Evolutionary conservation across 2,113 vertebrate genomes (phyloP).

Genomic region (Oxyruncus cristatus): DNA sequence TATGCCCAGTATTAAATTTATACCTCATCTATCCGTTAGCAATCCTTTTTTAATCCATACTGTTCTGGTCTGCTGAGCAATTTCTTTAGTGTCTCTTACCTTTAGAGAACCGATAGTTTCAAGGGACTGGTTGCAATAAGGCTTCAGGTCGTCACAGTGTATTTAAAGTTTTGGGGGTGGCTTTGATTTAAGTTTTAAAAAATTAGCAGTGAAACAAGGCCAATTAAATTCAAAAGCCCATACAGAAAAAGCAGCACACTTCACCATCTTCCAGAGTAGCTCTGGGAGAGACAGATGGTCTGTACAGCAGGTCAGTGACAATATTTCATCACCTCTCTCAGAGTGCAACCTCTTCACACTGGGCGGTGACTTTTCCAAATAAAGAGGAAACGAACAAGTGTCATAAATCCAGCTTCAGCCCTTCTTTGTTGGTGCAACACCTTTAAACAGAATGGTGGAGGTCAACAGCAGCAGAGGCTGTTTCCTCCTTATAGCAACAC

Average conservation of each 20-base stretch:
- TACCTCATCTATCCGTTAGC: background rate
- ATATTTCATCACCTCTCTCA: conserved; percentile 35
- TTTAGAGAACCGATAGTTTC: background rate
- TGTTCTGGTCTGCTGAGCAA: background rate
- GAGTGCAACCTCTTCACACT: conserved; percentile 12
- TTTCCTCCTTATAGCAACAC: background rate
- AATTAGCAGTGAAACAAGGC: background rate
- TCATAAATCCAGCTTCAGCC: background rate
- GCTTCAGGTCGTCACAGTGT: background rate
- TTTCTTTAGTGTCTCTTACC: background rate
- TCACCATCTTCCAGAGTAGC: background rate
- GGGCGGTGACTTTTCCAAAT: conserved; percentile 2
- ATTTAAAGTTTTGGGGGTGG: background rate
- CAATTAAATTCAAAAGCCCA: background rate
- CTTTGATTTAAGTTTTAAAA: background rate
- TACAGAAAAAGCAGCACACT: background rate
- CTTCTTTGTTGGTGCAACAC: background rate
- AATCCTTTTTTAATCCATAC: conserved; percentile 7
- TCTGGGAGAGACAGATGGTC: conserved; percentile 41
- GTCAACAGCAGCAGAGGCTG: background rate
- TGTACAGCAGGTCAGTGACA: conserved; percentile 27
- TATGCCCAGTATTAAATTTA: background rate
- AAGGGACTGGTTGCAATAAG: background rate
- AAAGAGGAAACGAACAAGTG: background rate
- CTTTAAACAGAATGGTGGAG: background rate